A percentile compares a stretch with the other conserved stretches of the same genome.
phyloP scores from a whole-genome alignment of 2,113 vertebrate species.

The Cyprinus carpio region DNA sequence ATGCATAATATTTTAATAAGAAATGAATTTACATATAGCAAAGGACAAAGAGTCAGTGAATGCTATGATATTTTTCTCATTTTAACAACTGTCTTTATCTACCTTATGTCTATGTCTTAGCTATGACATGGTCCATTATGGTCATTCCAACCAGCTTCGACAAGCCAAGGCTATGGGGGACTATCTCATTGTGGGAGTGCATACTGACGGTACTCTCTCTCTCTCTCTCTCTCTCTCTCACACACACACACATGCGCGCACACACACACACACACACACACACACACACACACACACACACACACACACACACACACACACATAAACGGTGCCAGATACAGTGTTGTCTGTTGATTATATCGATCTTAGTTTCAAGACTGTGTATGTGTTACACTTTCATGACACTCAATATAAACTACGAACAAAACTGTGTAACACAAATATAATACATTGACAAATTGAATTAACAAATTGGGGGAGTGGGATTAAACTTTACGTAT shows the following conservation, averaged over 20 bases:
- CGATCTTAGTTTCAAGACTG: background rate
- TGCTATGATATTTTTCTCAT: background rate
- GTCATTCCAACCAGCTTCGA: slow-evolving; percentile 96
- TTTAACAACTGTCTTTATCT: slow-evolving; percentile 29
- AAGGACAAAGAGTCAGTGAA: background rate
- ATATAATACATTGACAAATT: background rate
- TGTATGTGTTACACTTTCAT: background rate
- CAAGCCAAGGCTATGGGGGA: slow-evolving; percentile 96
- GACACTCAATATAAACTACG: too few species aligned
- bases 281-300: background rate
- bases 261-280: background rate
- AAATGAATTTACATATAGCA: too few species aligned
- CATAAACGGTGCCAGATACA: background rate
- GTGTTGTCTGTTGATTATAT: background rate
- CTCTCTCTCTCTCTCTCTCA: too few species aligned
- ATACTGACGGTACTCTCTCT: slow-evolving; percentile 81
- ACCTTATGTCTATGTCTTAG: slow-evolving; percentile 66
- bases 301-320: background rate
- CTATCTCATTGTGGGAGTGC: slow-evolving; percentile 93
- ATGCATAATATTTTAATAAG: too few species aligned
- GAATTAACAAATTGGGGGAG: background rate
- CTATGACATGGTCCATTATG: slow-evolving; percentile 99
- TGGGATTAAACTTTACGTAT: background rate
- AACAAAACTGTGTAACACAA: too few species aligned
- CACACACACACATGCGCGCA: background rate